phyloP scores from a whole-genome alignment of 2,113 vertebrate species.

The Phalacrocorax aristotelis region DNA sequence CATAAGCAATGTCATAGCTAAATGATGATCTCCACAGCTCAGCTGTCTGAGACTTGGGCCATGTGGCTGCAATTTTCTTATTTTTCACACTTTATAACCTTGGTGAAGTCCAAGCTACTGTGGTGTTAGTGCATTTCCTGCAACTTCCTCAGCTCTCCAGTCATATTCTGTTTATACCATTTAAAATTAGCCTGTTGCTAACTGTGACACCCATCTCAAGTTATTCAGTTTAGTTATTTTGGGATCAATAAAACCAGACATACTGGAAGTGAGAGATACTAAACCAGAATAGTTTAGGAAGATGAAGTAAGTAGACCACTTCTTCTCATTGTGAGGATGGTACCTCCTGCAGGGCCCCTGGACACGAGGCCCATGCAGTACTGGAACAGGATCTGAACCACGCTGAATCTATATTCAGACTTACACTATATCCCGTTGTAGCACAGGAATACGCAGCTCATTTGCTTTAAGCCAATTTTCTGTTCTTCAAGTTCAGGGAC shows the following conservation, averaged over 20 bases:
- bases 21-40: not conserved
- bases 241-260: not conserved
- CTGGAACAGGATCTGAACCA: not conserved
- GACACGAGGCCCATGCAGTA: rapidly evolving
- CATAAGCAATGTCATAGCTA: not conserved
- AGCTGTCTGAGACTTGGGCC: not conserved
- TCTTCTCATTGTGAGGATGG: not conserved
- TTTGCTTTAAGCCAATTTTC: not conserved
- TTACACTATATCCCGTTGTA: not conserved
- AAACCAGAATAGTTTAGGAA: not conserved
- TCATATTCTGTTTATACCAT: not conserved
- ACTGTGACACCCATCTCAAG: not conserved
- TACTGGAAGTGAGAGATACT: not conserved
- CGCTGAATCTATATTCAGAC: not conserved
- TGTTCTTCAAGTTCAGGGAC: not conserved
- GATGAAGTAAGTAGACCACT: not conserved
- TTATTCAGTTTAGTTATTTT: not conserved
- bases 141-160: not conserved
- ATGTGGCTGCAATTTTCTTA: not conserved
- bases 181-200: constrained; percentile 15
- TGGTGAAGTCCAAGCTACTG: not conserved
- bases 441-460: not conserved
- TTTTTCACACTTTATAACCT: not conserved
- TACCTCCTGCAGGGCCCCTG: not conserved
- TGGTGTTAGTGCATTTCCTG: not conserved